A percentile compares a stretch with the other conserved stretches of the same genome.
Conservation (phyloP, 1,140 invertebrate species). For the Tribolium castaneum region DNA sequence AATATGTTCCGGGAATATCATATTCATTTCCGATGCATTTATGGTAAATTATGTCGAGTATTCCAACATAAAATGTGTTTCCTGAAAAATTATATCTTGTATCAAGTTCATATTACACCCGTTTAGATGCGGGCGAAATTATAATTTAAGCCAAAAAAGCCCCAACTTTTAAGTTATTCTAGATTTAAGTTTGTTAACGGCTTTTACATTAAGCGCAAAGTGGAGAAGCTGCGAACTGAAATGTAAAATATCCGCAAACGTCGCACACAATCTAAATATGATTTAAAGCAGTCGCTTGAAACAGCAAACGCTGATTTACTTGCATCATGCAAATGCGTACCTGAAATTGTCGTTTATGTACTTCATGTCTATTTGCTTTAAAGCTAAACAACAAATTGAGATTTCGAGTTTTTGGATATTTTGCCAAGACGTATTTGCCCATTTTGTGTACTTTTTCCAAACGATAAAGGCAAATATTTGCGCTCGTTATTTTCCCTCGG, state of each 20-base stretch:
- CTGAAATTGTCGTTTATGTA: no score
- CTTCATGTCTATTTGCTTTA: no score
- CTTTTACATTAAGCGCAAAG: background rate
- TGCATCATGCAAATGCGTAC: slow-evolving; percentile 11
- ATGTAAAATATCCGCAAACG: slow-evolving; percentile 23
- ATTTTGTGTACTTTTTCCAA: background rate
- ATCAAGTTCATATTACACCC: background rate
- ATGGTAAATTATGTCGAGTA: slow-evolving; percentile 12
- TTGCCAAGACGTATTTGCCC: background rate
- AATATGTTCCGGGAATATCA: background rate
- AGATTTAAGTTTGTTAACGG: slow-evolving; percentile 24
- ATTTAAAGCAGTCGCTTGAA: slow-evolving; percentile 6
- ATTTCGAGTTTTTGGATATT: background rate
- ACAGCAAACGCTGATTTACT: slow-evolving; percentile 2
- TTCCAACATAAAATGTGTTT: background rate
- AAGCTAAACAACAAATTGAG: background rate
- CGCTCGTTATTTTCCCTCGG: background rate
- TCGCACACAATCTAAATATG: slow-evolving; percentile 28
- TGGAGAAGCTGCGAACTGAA: background rate
- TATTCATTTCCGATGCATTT: slow-evolving; percentile 9
- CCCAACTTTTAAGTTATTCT: slow-evolving; percentile 14
- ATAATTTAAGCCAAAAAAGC: background rate
- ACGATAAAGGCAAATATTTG: background rate
- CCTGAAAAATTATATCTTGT: background rate
- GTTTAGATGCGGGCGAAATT: no score